Base-by-base conservation (phyloP, 2,888 invertebrate species). In the Drosophila pseudotakahashii region DNA sequence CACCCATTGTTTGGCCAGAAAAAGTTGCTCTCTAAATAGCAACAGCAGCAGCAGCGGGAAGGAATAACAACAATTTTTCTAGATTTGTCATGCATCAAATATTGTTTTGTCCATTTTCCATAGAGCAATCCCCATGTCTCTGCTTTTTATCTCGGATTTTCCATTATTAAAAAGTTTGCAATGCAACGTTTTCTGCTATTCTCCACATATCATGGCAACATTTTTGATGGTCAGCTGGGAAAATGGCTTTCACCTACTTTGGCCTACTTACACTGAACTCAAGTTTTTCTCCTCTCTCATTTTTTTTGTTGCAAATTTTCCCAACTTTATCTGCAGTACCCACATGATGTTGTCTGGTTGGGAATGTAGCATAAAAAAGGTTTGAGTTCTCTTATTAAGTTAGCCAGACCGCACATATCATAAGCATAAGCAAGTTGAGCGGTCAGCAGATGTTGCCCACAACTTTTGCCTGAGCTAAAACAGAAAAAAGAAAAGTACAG, bases 101-200 rank as follows among this genome's bases (percentile, higher is more conserved):
- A 66, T 73, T 63, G 67, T 66, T 81, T 78, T 67, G 73, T 71
- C 72, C 68, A 53, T 53, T 66, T 66, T 66, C 26, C 52, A 54
- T 48, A 48, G 10, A 48, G 6, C 41, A 48, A 13, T 14, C 11
- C 41, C 14, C 37, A 42, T 41, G 19, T 26, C 11, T 11, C 39
- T 4, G 48, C 34, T 34, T 7, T 34, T 13, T 34, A 34, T 48
- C 34, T 53, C 58, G 57, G 37, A 48, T 41, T 57, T 32, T 44
- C 70, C 69, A 69, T 83, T 88, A 88, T 85, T 88, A 82, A 82
- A 88, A 82, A 85, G 67, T 79, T 83, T 70, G 69, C 75, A 79
- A 75, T 82, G 73, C 68, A 71, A 64, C 68, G 58, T 52, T 48
- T 45, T 37, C 26, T 41, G 45, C 47, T 47, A 42, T 41, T 32